Conservation (phyloP, 2,888 invertebrate genomes). For the Chesias legatella region DNA sequence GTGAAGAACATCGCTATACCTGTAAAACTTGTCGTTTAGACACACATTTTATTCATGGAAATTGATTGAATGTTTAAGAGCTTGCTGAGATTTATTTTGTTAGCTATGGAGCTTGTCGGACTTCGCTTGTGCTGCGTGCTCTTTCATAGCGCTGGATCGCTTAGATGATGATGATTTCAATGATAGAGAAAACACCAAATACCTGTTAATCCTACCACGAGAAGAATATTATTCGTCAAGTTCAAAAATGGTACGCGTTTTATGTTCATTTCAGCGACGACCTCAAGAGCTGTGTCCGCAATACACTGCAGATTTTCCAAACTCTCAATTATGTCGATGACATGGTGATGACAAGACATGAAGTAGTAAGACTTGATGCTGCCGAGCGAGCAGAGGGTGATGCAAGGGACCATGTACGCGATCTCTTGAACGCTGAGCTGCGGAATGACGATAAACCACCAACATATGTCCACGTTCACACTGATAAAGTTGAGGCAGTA, state of each 20-base stretch:
- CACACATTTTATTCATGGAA: no score
- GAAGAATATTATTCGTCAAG: slow-evolving; percentile 26
- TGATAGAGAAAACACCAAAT: slow-evolving; percentile 3
- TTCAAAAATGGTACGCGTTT: slow-evolving; percentile 30
- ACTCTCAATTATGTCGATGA: slow-evolving; percentile 33
- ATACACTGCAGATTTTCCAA: slow-evolving; percentile 25
- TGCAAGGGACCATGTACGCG: slow-evolving; percentile 41
- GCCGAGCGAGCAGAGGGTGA: slow-evolving; percentile 38
- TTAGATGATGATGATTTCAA: no score
- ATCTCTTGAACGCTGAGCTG: slow-evolving; percentile 32
- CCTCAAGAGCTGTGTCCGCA: slow-evolving; percentile 5
- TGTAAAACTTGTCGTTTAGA: background rate
- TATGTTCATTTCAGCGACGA: slow-evolving; percentile 4
- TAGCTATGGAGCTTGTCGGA: no score
- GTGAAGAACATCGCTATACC: slow-evolving; percentile 33
- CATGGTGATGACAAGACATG: slow-evolving; percentile 32
- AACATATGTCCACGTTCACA: slow-evolving; percentile 25
- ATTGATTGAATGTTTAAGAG: no score
- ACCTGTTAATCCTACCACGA: slow-evolving; percentile 17
- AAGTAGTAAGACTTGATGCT: slow-evolving; percentile 37
- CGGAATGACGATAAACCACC: slow-evolving; percentile 6
- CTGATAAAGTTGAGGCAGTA: slow-evolving; percentile 29
- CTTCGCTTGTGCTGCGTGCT: no score
- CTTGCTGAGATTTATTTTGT: no score
- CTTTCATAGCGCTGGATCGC: no score